Conservation (phyloP, 2,113 vertebrate species). For the Merops nubicus region DNA sequence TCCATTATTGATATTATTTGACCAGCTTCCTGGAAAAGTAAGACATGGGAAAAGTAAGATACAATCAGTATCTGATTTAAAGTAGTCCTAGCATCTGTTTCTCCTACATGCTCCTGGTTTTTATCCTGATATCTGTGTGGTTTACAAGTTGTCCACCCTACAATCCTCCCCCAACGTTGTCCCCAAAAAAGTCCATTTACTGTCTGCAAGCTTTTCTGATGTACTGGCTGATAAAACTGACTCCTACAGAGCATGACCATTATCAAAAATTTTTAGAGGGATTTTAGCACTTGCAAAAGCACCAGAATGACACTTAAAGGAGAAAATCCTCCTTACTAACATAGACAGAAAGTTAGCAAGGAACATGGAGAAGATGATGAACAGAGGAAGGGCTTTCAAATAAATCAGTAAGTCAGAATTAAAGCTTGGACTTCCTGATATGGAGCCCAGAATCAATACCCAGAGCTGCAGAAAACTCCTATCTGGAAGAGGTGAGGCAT, state of each 20-base stretch:
- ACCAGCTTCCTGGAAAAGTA: not conserved
- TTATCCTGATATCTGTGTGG: not conserved
- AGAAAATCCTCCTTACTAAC: not conserved
- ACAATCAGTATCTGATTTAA: not conserved
- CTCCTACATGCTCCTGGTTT: rapidly evolving
- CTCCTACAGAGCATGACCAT: rapidly evolving
- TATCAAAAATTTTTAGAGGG: not conserved
- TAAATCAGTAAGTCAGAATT: not conserved
- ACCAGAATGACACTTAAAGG: not conserved
- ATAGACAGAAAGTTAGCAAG: not conserved
- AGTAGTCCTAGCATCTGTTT: not conserved
- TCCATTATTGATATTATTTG: not conserved
- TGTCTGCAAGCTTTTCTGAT: not conserved
- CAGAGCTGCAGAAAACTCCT: not conserved
- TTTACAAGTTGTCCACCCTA: not conserved
- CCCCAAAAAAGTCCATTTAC: not conserved
- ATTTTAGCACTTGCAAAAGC: not conserved
- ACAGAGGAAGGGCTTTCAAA: not conserved
- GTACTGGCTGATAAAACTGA: not conserved
- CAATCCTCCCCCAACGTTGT: not conserved
- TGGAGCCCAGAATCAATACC: not conserved
- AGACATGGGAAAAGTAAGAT: not conserved
- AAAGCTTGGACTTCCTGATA: not conserved
- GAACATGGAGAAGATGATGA: not conserved
- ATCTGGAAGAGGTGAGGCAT: rapidly evolving